Evolutionary conservation across 2,888 invertebrate genomes (phyloP).

Genomic region (Pinctada fucata): DNA sequence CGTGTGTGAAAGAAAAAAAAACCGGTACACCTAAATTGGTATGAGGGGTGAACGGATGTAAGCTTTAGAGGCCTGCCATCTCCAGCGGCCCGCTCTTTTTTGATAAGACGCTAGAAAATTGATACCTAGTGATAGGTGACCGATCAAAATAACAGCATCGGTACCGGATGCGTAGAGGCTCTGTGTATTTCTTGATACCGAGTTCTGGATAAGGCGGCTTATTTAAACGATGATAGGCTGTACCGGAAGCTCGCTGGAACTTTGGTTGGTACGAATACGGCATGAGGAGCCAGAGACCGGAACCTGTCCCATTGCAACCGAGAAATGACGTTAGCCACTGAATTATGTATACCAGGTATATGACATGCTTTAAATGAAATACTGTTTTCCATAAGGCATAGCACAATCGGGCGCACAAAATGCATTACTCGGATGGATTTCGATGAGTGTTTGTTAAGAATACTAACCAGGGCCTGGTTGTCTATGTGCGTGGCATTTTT

Average conservation of each 20-base stretch:
- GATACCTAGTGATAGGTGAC: conserved; percentile 6
- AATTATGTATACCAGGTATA: neutral
- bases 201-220: too few species aligned
- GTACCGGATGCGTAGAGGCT: too few species aligned
- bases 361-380: neutral
- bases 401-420: neutral
- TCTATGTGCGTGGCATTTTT: neutral
- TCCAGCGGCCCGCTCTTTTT: too few species aligned
- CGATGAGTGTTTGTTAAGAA: neutral
- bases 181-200: too few species aligned
- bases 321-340: neutral
- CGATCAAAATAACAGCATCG: conserved; percentile 4
- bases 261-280: neutral
- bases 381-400: neutral
- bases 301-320: neutral
- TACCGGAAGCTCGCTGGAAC: too few species aligned
- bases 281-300: neutral
- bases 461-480: conserved; percentile 4
- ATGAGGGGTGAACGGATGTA: too few species aligned
- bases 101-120: neutral
- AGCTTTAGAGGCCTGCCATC: too few species aligned
- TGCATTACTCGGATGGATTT: neutral
- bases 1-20: too few species aligned
- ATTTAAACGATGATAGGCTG: too few species aligned
- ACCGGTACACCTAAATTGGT: too few species aligned